These are phyloP conservation scores for Erpornis zantholeuca DNA, from an alignment of 2,113 vertebrate genomes.

Conservation along the genomic window DNA sequence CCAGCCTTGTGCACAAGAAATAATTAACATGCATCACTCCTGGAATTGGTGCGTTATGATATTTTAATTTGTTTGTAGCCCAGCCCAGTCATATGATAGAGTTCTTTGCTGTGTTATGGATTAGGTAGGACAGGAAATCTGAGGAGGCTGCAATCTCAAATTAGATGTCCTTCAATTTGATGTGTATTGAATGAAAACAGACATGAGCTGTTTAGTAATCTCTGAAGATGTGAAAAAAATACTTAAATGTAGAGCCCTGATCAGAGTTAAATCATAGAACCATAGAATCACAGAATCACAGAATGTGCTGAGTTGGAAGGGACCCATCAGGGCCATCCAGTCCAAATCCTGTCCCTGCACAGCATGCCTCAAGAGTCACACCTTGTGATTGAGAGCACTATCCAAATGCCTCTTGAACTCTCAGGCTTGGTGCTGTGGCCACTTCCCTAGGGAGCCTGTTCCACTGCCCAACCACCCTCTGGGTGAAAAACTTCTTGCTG, in stretches of 20 bases:
- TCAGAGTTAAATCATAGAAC: background rate
- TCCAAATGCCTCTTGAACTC: background rate
- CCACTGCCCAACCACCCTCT: rapidly evolving
- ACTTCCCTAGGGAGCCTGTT: background rate
- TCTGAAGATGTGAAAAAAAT: background rate
- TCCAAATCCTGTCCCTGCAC: background rate
- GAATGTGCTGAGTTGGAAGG: background rate
- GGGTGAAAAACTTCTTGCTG: background rate
- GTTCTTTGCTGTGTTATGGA: background rate
- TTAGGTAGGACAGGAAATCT: background rate
- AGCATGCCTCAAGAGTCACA: background rate
- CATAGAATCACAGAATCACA: background rate
- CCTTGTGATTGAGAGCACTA: background rate
- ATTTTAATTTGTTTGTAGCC: background rate
- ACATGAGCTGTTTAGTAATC: background rate
- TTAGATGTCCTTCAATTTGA: background rate
- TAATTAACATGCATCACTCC: background rate
- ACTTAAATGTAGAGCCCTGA: background rate
- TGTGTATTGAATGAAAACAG: background rate
- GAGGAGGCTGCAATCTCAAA: background rate
- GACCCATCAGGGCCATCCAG: background rate
- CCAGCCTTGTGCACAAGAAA: background rate
- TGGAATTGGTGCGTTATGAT: background rate
- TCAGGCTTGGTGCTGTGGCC: background rate
- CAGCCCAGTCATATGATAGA: background rate